Conservation (phyloP, 2,797 vertebrate genomes). For the Lutjanus argentimaculatus region DNA sequence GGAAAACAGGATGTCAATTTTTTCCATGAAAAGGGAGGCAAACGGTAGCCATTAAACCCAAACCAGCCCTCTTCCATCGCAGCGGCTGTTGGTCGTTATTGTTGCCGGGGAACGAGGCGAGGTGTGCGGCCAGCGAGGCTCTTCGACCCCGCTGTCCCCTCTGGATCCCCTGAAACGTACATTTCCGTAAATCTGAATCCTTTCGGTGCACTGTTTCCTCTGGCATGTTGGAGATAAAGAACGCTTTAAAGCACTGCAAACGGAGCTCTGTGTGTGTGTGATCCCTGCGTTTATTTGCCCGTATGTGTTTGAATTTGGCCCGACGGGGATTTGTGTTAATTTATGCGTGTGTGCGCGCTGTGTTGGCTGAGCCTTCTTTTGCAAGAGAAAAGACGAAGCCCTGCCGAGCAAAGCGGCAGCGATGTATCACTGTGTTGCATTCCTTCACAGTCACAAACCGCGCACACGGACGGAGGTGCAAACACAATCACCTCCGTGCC, state of each 20-base stretch:
- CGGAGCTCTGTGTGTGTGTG: neutral
- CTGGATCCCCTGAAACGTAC: conserved; percentile 18
- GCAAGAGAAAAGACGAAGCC: conserved; percentile 11
- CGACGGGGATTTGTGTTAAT: conserved; percentile 42
- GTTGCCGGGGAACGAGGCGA: conserved; percentile 46
- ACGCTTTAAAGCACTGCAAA: conserved; percentile 23
- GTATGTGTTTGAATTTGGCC: conserved; percentile 39
- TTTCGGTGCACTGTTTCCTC: neutral
- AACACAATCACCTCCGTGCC: conserved; percentile 51
- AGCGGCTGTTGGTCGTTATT: conserved; percentile 35
- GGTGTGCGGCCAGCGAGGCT: conserved; percentile 50
- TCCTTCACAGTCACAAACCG: conserved; percentile 70
- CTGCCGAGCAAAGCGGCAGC: conserved; percentile 1
- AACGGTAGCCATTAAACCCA: conserved; percentile 27
- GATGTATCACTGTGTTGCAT: conserved; percentile 58
- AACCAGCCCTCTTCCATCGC: neutral
- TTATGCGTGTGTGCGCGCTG: conserved; percentile 18
- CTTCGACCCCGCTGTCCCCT: conserved; percentile 1
- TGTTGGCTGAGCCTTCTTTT: conserved; percentile 26
- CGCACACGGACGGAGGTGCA: conserved; percentile 34
- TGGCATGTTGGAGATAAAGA: conserved; percentile 35
- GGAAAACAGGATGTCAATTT: neutral
- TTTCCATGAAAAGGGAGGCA: neutral
- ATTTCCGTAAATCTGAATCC: neutral
- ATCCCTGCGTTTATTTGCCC: conserved; percentile 33